phyloP scores from a whole-genome alignment of 2,797 vertebrate species.

The Clarias laeviceps region DNA sequence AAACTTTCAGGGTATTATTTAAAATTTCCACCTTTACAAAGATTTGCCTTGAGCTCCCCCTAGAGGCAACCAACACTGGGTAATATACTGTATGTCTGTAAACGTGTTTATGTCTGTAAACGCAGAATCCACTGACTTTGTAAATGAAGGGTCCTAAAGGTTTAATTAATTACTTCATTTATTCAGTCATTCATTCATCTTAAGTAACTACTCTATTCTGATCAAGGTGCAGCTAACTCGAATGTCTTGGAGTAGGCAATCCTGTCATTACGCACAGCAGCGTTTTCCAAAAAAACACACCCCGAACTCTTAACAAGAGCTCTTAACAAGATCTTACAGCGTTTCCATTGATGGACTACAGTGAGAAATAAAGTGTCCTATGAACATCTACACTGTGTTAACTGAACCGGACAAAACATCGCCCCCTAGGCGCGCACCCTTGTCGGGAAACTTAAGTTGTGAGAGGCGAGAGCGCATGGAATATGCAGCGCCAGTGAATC shows the following conservation, averaged over 20 bases:
- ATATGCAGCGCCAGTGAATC: constrained; percentile 15
- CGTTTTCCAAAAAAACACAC: too few species aligned
- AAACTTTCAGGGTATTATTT: too few species aligned
- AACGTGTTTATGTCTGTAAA: neutral
- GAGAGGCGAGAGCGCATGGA: neutral
- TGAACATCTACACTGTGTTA: neutral
- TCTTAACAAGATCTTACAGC: neutral
- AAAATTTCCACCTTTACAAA: too few species aligned
- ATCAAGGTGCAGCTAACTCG: neutral
- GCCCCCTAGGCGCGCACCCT: constrained; percentile 10
- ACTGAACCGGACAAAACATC: neutral
- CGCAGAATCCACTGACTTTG: neutral
- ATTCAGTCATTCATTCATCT: neutral
- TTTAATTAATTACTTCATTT: neutral
- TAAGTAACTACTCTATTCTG: neutral
- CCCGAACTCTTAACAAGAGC: neutral
- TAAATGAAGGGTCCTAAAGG: neutral
- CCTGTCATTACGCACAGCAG: neutral
- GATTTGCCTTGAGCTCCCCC: too few species aligned
- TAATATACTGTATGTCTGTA: neutral
- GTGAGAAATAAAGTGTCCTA: neutral
- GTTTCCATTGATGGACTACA: neutral
- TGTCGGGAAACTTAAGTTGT: neutral
- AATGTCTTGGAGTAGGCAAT: neutral
- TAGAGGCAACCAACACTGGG: too few species aligned